These are phyloP conservation scores for Limosa lapponica DNA, from an alignment of 2,797 vertebrate species.

Conservation along the genomic window DNA sequence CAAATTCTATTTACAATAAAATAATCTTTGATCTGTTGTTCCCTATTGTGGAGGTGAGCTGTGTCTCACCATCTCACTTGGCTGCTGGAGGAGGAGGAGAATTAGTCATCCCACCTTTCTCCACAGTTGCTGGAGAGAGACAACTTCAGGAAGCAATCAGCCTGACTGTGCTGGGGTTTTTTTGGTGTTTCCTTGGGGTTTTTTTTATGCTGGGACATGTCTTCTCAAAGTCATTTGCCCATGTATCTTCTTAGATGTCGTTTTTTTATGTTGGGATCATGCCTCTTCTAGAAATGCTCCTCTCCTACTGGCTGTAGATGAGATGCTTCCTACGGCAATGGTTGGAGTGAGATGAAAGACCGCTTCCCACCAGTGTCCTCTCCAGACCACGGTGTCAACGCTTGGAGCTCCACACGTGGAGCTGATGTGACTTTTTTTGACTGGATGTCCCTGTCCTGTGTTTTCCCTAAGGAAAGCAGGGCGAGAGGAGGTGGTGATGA, in stretches of 20 bases:
- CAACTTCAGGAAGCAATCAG: background rate
- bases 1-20: background rate
- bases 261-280: background rate
- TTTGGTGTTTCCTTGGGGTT: background rate
- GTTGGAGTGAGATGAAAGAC: background rate
- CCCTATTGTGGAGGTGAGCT: background rate
- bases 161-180: rapidly evolving
- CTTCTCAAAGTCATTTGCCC: background rate
- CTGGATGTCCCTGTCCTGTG: background rate
- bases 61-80: background rate
- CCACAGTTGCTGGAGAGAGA: background rate
- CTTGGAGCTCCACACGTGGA: rapidly evolving
- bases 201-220: background rate
- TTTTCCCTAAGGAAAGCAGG: background rate
- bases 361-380: rapidly evolving
- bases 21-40: background rate
- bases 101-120: background rate
- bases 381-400: background rate
- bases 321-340: background rate
- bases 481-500: background rate
- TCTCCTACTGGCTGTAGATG: background rate
- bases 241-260: background rate
- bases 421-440: background rate
- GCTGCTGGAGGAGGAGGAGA: background rate
- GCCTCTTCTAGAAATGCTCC: background rate